Evolutionary conservation across 2,113 vertebrate genomes (phyloP).

Genomic region (Rostratula benghalensis): DNA sequence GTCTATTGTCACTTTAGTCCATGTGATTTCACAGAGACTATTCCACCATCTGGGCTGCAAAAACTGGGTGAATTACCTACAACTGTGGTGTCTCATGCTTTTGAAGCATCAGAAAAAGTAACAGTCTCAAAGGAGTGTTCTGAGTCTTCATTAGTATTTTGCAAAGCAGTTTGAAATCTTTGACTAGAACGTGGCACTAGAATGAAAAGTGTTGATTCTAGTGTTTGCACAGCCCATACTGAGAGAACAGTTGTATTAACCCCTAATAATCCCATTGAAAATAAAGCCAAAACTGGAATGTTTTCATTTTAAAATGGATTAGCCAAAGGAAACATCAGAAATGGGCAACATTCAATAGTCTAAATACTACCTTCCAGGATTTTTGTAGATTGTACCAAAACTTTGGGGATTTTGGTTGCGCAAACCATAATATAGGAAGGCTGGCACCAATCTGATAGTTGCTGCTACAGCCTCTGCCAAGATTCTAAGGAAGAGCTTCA

Average conservation of each 20-base stretch:
- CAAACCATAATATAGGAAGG: not conserved
- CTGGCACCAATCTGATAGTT: not conserved
- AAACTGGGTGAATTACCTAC: not conserved
- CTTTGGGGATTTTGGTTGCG: not conserved
- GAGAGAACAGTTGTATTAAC: not conserved
- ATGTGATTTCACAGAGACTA: not conserved
- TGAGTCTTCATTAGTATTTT: not conserved
- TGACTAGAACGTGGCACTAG: not conserved
- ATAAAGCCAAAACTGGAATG: not conserved
- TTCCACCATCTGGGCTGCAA: not conserved
- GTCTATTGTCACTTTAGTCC: not conserved
- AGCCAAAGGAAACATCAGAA: not conserved
- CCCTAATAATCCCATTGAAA: not conserved
- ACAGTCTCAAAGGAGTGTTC: not conserved
- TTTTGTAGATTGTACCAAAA: not conserved
- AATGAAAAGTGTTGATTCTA: not conserved
- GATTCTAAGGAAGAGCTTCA: not conserved
- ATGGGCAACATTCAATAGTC: not conserved
- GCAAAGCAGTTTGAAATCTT: not conserved
- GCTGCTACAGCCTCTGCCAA: not conserved
- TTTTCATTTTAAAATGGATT: not conserved
- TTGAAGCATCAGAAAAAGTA: not conserved
- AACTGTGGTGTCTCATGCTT: not conserved
- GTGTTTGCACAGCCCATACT: not conserved
- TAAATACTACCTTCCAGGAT: not conserved